Percentiles rank a stretch among this genome's conserved stretches.
Evolutionary conservation across 1,140 invertebrate genomes (phyloP).

Genomic region (Spodoptera frugiperda): DNA sequence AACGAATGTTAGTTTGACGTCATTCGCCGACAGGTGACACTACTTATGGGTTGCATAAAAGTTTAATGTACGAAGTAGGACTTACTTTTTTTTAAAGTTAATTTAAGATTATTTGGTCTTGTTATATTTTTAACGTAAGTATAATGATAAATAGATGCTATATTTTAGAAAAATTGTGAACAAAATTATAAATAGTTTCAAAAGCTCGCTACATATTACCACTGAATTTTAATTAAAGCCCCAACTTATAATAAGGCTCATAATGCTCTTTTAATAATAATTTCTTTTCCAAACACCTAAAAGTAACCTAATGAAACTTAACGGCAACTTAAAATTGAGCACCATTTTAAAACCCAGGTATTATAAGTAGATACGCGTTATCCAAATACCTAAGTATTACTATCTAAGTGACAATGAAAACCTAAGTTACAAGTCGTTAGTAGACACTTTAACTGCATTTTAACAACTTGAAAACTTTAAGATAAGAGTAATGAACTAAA

Average conservation of each 20-base stretch:
- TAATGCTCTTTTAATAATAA: background rate
- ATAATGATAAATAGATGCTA: no score
- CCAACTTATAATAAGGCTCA: no score
- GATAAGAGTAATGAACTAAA: conserved; percentile 40
- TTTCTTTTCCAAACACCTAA: background rate
- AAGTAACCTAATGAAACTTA: background rate
- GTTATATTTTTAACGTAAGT: no score
- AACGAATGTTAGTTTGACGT: conserved; percentile 41
- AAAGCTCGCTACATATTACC: no score
- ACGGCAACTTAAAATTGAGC: background rate
- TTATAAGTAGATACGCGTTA: background rate
- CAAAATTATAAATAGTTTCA: no score
- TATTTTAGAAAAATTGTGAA: no score
- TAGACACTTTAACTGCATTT: conserved; percentile 37
- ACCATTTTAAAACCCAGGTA: background rate
- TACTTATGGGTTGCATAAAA: background rate
- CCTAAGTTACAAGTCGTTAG: conserved; percentile 21
- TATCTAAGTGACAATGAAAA: conserved; percentile 21
- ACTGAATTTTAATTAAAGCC: no score
- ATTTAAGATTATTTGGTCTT: no score
- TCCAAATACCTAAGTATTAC: conserved; percentile 1
- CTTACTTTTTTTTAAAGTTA: background rate
- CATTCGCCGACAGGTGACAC: conserved; percentile 49
- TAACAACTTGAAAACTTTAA: conserved; percentile 28
- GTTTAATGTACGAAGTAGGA: background rate